Evolutionary conservation across 2,113 vertebrate genomes (phyloP).

Genomic region (Brachyhypopomus occidentalis): DNA sequence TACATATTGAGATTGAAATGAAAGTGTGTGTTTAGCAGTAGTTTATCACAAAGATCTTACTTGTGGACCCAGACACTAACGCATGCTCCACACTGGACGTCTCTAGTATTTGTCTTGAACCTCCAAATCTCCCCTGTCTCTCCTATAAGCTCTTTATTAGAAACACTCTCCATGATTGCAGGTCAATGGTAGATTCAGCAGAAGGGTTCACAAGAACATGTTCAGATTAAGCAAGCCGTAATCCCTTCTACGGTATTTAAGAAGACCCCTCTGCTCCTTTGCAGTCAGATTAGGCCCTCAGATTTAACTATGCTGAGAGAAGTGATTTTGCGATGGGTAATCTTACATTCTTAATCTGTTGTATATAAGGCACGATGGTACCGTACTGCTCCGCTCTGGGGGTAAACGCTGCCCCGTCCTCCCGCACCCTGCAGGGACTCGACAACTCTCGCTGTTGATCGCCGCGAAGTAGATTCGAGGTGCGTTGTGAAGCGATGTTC

Average conservation of each 20-base stretch:
- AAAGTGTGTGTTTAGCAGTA: no score
- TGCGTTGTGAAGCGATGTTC: neutral
- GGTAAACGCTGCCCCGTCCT: neutral
- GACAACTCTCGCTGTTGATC: neutral
- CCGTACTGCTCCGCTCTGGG: neutral
- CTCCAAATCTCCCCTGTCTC: neutral
- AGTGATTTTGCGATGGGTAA: constrained; percentile 25
- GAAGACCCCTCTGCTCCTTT: constrained; percentile 4
- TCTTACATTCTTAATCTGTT: constrained; percentile 24
- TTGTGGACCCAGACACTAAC: no score
- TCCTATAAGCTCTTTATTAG: constrained; percentile 46
- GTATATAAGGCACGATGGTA: constrained; percentile 27
- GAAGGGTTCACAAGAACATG: neutral
- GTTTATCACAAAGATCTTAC: no score
- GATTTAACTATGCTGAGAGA: neutral
- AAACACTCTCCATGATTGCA: constrained; percentile 50
- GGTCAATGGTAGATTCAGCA: neutral
- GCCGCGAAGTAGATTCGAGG: neutral
- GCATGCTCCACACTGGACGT: no score
- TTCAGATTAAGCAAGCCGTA: constrained; percentile 1
- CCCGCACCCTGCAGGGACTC: neutral
- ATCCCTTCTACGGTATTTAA: constrained; percentile 16
- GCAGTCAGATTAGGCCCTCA: constrained; percentile 40
- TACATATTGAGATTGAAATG: no score
- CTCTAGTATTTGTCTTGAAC: neutral